phyloP scores from a whole-genome alignment of 1,140 invertebrate species.

The Acyrthosiphon pisum region DNA sequence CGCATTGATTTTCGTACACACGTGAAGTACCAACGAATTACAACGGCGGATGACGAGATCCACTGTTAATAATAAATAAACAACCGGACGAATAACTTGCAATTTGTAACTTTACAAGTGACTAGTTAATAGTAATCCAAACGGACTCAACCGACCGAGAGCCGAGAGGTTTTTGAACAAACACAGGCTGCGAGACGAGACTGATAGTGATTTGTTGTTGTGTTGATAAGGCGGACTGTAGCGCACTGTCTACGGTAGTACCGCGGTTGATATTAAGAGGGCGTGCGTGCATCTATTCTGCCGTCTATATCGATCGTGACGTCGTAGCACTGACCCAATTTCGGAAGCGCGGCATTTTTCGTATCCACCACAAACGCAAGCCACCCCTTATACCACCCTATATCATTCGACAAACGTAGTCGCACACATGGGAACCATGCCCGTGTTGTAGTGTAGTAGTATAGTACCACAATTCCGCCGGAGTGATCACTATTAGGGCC shows the following conservation, averaged over 20 bases:
- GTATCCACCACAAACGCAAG: neutral
- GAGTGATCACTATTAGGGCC: no score
- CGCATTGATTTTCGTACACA: neutral
- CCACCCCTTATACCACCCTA: neutral
- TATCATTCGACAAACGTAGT: neutral
- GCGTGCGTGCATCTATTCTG: neutral
- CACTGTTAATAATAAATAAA: neutral
- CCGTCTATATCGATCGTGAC: constrained; percentile 49
- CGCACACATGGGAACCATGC: neutral
- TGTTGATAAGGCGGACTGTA: constrained; percentile 11
- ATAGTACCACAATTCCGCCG: neutral
- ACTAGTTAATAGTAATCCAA: neutral
- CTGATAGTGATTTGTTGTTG: constrained; percentile 43
- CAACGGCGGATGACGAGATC: neutral
- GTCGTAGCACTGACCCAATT: constrained; percentile 40
- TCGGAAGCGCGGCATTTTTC: constrained; percentile 24
- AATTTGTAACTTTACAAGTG: no score
- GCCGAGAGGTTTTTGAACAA: neutral
- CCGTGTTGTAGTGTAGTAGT: neutral
- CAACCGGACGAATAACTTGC: neutral
- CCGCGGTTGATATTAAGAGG: neutral
- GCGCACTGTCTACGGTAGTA: neutral
- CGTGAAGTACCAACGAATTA: neutral
- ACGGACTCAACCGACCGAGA: neutral
- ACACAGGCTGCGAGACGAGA: neutral